Evolutionary conservation across 1,140 invertebrate genomes (phyloP), one percentile per base, ranked within the genome.

Genomic region (Periplaneta americana): DNA sequence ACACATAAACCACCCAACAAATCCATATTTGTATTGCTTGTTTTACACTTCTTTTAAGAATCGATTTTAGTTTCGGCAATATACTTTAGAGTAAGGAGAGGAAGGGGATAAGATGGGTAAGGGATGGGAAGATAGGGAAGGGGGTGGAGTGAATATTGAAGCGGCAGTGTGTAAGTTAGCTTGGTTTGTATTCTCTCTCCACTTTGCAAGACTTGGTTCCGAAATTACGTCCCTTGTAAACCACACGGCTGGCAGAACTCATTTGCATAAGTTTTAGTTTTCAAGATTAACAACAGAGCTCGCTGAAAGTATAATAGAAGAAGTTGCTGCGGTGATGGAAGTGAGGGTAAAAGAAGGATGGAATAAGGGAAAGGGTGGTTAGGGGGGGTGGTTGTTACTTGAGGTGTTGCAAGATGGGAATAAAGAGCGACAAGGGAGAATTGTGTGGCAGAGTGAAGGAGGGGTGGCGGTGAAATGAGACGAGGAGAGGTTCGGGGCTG

Each of bases 221-320:
- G 32, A 77, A 77, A 77, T 77, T 34, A 77, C 75, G 75, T 77
- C 33, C 75, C 75, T 77, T 77, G 75, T 77, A 77, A 77, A 77
- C 75, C 75, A 77, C 75, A 77, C 75, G 75, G 75, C 75, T 77
- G 75, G 75, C 75, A 36, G 75, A 77, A 18, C 33, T 77, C 75
- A 77, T 77, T 77, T 77, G 75, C 75, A 77, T 77, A 36, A 34
- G 75, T 77, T 77, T 77, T 77, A 77, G 33, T 77, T 77, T 77
- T 36, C 75, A 77, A 77, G 75, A 77, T 77, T 77, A 77, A 77
- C 33, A 77, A 77, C 75, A 34, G 33, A 77, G 35, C 75, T 36
- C 33, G 75, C 33, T 36, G 75, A 77, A 77, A 77, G 75, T 77
- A 77, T 77, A 36, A 36, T 77, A 77, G 75, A 77, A 77, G 75